phyloP scores from a whole-genome alignment of 2,113 vertebrate genomes.

The Amazona vittata region DNA sequence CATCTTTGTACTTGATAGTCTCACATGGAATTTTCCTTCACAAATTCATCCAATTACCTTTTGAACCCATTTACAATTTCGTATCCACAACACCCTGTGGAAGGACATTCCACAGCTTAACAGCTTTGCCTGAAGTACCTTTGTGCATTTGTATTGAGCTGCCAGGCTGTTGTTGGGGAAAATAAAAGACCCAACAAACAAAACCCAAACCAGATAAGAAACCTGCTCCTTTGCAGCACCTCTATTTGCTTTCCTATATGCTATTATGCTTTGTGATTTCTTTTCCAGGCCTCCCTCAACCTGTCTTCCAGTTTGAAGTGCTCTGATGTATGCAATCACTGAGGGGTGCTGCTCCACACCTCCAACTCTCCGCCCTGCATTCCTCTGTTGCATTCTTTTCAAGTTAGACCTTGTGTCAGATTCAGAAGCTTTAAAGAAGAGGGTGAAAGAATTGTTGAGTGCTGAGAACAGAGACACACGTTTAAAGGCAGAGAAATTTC shows the following conservation, averaged over 20 bases:
- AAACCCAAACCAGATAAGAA: neutral
- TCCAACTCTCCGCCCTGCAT: neutral
- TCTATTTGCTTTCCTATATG: neutral
- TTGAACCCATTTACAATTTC: conserved; percentile 20
- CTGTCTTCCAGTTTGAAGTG: neutral
- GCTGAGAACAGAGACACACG: neutral
- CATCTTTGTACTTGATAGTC: neutral
- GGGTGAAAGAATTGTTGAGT: neutral
- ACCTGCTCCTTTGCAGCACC: neutral
- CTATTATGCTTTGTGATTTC: neutral
- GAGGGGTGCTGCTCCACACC: neutral
- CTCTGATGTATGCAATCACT: neutral
- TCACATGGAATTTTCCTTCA: conserved; percentile 40
- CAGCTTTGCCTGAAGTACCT: neutral
- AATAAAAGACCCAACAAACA: neutral
- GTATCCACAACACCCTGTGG: conserved; percentile 45
- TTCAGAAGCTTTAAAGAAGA: neutral
- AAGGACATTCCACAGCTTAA: conserved; percentile 47
- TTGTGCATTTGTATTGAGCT: neutral
- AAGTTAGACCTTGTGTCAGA: neutral
- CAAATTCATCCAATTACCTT: conserved; percentile 2
- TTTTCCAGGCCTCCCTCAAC: neutral
- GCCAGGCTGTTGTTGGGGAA: neutral
- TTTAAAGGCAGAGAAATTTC: neutral
- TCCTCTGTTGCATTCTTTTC: conserved; percentile 1